Evolutionary conservation across 2,888 invertebrate species (phyloP).

Genomic region (Ennomos fuscantarius): DNA sequence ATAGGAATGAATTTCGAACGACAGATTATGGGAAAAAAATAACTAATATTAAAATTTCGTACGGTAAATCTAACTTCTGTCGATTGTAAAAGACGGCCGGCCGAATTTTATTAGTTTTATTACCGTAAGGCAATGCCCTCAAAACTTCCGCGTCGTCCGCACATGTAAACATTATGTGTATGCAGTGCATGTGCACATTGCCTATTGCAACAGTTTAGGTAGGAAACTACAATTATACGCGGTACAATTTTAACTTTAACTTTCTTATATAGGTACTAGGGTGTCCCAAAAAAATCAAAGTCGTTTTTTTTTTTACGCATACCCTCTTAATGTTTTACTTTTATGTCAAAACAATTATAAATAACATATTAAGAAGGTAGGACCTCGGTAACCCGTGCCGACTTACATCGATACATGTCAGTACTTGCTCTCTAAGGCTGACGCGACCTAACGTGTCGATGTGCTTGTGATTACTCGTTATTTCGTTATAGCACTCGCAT

Average conservation of each 20-base stretch:
- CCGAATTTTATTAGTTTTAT: constrained; percentile 21
- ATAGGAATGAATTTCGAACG: not conserved
- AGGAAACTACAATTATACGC: constrained; percentile 23
- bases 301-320: too few relatives aligned
- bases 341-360: too few relatives aligned
- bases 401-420: too few relatives aligned
- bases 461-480: too few relatives aligned
- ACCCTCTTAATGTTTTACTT: too few relatives aligned
- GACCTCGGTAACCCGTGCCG: too few relatives aligned
- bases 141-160: constrained; percentile 20
- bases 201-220: constrained; percentile 28
- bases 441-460: too few relatives aligned
- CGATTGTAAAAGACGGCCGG: constrained; percentile 2
- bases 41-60: not conserved
- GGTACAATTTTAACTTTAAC: constrained; percentile 21
- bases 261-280: too few relatives aligned
- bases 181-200: constrained; percentile 20
- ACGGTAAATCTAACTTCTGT: not conserved
- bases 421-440: too few relatives aligned
- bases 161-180: constrained; percentile 11
- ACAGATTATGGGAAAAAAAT: not conserved
- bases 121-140: constrained; percentile 18
- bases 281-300: too few relatives aligned
- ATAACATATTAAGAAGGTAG: too few relatives aligned
- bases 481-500: too few relatives aligned